Evolutionary conservation across 2,797 vertebrate genomes (phyloP), one percentile per base, ranked within the genome.

Genomic region (Semaprochilodus insignis): DNA sequence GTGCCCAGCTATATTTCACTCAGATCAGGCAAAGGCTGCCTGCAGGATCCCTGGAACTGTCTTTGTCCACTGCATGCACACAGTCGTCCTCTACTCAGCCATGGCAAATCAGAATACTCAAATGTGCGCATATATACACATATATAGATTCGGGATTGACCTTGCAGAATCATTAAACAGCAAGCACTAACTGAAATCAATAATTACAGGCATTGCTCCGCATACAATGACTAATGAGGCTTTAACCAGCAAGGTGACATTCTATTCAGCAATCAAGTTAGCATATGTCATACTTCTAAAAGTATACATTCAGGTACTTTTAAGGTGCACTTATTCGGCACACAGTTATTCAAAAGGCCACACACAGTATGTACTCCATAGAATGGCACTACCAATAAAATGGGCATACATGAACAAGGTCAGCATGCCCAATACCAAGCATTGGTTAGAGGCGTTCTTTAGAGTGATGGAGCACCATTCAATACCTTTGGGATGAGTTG

Each of bases 11-110:
- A 79, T 89, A 90, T 83, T 86, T 88, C 82, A 40, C 75, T 88
- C 87, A 87, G 89, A 91, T 91, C 89, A 84, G 87, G 87, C 83
- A 87, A 87, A 89, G 74, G 88, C 87, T 87, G 86, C 89, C 81
- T 86, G 85, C 87, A 86, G 88, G 82, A 89, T 87, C 86, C 83
- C 77, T 82, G 84, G 83, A 85, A 82, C 82, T 74, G 25, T 83
- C 88, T 81, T 86, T 82, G 57, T 79, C 85, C 87, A 87, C 3
- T 66, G 80, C 84, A 82, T 88, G 74, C 81, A 54, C 78, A 83
- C 67, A 77, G 88, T 89, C 89, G 81, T 63, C 78, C 72, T 86
- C 65, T 77, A 83, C 70, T 85, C 23, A 5, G 63, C 84, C 85
- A 87, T 80, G 27, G 60, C 25, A 34, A 34, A 17, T 62, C 23